Evolutionary conservation across 2,888 invertebrate genomes (phyloP).

Genomic region (Apodemia mormo): DNA sequence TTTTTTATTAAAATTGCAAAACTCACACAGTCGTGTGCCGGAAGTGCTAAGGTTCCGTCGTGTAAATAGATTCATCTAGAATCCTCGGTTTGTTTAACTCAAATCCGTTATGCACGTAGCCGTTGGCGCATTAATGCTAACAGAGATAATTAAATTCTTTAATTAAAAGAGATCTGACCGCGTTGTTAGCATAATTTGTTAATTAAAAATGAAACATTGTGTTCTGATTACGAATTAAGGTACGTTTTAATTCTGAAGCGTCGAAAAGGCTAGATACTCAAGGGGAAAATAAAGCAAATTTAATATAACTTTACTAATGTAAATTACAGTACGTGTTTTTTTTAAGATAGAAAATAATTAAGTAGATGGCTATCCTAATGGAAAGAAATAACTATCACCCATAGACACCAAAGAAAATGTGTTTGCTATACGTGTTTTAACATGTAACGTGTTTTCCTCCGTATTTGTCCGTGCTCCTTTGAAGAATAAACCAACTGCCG

Average conservation of each 20-base stretch:
- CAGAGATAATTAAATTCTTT: conserved; percentile 16
- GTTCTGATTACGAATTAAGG: neutral
- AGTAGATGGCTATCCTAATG: too few relatives aligned
- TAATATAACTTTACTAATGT: neutral
- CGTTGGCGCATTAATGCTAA: conserved; percentile 10
- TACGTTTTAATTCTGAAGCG: neutral
- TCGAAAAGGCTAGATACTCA: neutral
- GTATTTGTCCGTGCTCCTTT: too few relatives aligned
- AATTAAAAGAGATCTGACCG: conserved; percentile 17
- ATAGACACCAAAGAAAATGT: too few relatives aligned
- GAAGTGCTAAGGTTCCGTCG: too few relatives aligned
- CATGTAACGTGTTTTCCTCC: too few relatives aligned
- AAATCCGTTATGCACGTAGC: conserved; percentile 4
- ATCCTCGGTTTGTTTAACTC: neutral
- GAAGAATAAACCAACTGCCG: too few relatives aligned
- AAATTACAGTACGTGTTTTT: neutral
- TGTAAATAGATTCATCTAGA: too few relatives aligned
- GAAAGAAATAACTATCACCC: too few relatives aligned
- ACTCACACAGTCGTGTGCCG: too few relatives aligned
- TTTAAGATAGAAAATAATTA: too few relatives aligned
- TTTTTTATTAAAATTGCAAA: too few relatives aligned
- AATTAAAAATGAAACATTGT: conserved; percentile 15
- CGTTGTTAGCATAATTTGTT: conserved; percentile 16
- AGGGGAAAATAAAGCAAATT: neutral
- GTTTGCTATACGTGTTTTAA: too few relatives aligned